Conservation (phyloP, 2,888 invertebrate species). For the Catocala fraxini region DNA sequence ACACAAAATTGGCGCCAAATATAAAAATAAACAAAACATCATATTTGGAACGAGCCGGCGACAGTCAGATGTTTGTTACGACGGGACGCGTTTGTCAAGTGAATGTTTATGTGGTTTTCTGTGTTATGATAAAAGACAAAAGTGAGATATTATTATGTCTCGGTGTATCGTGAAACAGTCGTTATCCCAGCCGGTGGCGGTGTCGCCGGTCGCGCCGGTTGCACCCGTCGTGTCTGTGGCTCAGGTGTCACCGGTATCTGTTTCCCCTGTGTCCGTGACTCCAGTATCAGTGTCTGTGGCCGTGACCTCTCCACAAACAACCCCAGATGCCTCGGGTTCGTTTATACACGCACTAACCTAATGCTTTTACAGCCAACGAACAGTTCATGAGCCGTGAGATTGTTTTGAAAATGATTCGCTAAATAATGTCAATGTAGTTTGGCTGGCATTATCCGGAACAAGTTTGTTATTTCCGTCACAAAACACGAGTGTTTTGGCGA, state of each 20-base stretch:
- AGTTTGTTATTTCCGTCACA: background rate
- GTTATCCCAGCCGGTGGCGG: conserved; percentile 69
- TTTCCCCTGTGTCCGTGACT: conserved; percentile 59
- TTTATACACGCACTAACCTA: conserved; percentile 24
- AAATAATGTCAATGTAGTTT: conserved; percentile 45
- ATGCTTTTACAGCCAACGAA: background rate
- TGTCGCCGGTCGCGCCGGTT: conserved; percentile 47
- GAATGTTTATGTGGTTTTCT: conserved; percentile 59
- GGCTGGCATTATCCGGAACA: conserved; percentile 35
- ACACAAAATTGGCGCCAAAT: conserved; percentile 81
- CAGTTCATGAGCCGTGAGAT: conserved; percentile 11
- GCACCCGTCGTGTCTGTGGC: conserved; percentile 51
- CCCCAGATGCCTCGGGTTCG: conserved; percentile 68
- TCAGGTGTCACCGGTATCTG: conserved; percentile 53
- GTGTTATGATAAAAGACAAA: conserved; percentile 54
- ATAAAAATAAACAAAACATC: conserved; percentile 86
- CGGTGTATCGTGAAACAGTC: conserved; percentile 84
- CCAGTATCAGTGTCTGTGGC: conserved; percentile 53
- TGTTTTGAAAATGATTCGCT: conserved; percentile 21
- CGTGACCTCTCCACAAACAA: conserved; percentile 52
- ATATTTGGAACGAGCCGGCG: conserved; percentile 79
- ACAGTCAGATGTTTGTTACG: conserved; percentile 84
- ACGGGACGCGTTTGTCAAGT: conserved; percentile 68
- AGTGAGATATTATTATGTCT: conserved; percentile 68
- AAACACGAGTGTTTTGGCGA: too few species aligned